phyloP scores from a whole-genome alignment of 2,797 vertebrate species.

The Pristis pectinata region DNA sequence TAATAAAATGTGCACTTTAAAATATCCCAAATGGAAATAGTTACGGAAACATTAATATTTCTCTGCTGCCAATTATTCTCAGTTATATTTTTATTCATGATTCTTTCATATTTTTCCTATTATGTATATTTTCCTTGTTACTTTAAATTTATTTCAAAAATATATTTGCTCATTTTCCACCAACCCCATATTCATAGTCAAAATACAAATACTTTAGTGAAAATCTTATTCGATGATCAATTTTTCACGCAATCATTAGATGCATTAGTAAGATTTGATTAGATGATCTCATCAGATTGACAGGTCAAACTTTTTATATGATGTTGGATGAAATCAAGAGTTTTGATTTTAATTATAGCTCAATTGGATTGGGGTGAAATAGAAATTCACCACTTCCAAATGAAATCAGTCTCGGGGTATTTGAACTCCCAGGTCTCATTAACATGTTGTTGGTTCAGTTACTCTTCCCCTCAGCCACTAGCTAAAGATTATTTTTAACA shows the following conservation, averaged over 20 bases:
- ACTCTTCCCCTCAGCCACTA: background rate
- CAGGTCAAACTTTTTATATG: background rate
- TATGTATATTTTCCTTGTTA: background rate
- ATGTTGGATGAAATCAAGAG: background rate
- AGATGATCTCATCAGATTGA: background rate
- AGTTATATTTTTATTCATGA: background rate
- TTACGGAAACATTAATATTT: background rate
- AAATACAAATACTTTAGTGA: background rate
- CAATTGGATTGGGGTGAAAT: background rate
- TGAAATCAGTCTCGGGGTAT: background rate
- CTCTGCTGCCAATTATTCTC: background rate
- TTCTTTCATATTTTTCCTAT: background rate
- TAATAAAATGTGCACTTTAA: background rate
- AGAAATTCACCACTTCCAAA: background rate
- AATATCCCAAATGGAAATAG: background rate
- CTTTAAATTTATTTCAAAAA: background rate
- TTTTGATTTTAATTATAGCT: background rate
- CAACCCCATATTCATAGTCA: background rate
- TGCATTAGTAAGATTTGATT: background rate
- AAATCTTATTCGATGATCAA: background rate
- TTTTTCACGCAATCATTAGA: background rate
- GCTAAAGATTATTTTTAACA: background rate
- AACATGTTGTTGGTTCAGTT: background rate
- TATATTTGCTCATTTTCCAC: background rate
- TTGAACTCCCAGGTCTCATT: background rate